A percentile compares a stretch with the other conserved stretches of the same genome.
phyloP scores from a whole-genome alignment of 2,888 invertebrate genomes.

The Drosophila differens region DNA sequence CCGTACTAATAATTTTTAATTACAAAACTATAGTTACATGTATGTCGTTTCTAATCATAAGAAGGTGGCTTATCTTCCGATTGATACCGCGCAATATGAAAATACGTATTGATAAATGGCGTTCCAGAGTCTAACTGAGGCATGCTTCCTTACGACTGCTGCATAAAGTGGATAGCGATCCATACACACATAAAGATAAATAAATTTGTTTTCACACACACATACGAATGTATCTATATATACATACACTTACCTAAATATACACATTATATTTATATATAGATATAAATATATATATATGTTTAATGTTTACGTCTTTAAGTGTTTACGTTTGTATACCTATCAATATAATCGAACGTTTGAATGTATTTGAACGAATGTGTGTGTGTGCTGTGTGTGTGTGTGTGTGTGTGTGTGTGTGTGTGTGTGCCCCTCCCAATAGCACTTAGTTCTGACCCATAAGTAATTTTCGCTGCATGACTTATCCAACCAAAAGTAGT shows the following conservation, averaged over 20 bases:
- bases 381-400: background rate
- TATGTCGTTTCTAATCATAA: constrained; percentile 3
- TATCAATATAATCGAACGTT: constrained; percentile 16
- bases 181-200: constrained; percentile 30
- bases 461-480: constrained; percentile 9
- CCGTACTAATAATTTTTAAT: background rate
- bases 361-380: background rate
- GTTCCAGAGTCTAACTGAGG: constrained; percentile 50
- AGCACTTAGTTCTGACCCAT: background rate
- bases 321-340: constrained; percentile 11
- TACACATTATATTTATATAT: constrained; percentile 14
- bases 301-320: constrained; percentile 21
- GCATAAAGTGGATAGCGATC: constrained; percentile 49
- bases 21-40: constrained; percentile 8
- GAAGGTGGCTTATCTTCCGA: constrained; percentile 42
- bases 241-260: background rate
- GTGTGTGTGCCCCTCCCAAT: constrained; percentile 8
- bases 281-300: constrained; percentile 7
- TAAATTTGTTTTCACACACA: constrained; percentile 18
- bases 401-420: background rate
- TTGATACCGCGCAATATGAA: constrained; percentile 22
- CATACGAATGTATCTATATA: constrained; percentile 6
- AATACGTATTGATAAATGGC: constrained; percentile 42
- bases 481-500: constrained; percentile 1
- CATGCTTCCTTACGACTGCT: constrained; percentile 32